These are phyloP conservation scores for Heteromyza rotundicornis DNA, from an alignment of 2,888 invertebrate genomes.

Conservation along the genomic window DNA sequence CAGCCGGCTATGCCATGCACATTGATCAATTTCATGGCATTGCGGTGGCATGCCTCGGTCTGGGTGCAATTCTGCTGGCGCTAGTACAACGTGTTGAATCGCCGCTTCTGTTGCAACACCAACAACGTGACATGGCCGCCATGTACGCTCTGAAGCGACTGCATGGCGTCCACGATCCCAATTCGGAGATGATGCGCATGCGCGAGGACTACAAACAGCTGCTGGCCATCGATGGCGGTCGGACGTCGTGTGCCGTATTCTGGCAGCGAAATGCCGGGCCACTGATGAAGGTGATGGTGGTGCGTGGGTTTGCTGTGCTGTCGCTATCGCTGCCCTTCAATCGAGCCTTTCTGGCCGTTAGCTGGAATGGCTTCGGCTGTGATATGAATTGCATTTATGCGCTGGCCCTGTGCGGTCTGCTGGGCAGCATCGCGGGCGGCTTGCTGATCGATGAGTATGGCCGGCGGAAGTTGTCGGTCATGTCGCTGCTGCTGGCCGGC, in stretches of 20 bases:
- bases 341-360: constrained; percentile 48
- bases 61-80: constrained; percentile 43
- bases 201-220: constrained; percentile 47
- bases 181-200: constrained; percentile 40
- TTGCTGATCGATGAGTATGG: constrained; percentile 51
- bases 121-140: constrained; percentile 46
- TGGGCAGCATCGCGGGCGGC: constrained; percentile 50
- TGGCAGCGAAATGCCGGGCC: constrained; percentile 33
- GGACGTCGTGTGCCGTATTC: constrained; percentile 24
- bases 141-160: constrained; percentile 40
- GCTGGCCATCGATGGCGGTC: constrained; percentile 28
- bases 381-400: constrained; percentile 50
- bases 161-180: constrained; percentile 33
- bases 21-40: constrained; percentile 56
- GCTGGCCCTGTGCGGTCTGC: constrained; percentile 47
- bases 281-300: constrained; percentile 43
- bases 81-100: constrained; percentile 47
- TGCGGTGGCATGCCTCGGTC: constrained; percentile 43
- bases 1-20: not conserved
- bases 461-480: constrained; percentile 44
- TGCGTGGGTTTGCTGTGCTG: constrained; percentile 48
- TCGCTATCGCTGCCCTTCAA: constrained; percentile 53
- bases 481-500: constrained; percentile 47
- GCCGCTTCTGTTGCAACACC: constrained; percentile 45
- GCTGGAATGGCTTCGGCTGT: constrained; percentile 47